Percentiles rank a stretch among this genome's conserved stretches.
phyloP scores from a whole-genome alignment of 2,888 invertebrate species.

The Sylvicola cinctus region DNA sequence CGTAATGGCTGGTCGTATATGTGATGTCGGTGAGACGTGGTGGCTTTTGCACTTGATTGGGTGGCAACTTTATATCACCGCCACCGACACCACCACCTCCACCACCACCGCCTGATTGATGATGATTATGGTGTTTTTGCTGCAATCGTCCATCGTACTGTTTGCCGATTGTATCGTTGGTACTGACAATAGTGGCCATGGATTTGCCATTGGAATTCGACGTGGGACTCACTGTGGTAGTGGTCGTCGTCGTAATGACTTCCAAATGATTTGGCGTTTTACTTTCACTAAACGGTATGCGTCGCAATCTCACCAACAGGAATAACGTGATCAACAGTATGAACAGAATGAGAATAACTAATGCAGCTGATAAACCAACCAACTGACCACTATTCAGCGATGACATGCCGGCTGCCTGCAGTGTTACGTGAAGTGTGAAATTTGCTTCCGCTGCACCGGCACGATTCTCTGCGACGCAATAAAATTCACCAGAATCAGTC shows the following conservation, averaged over 20 bases:
- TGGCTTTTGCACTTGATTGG: conserved; percentile 51
- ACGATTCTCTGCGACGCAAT: conserved; percentile 76
- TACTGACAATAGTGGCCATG: conserved; percentile 19
- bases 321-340: conserved; percentile 52
- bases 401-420: conserved; percentile 58
- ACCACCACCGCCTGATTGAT: conserved; percentile 13
- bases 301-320: conserved; percentile 48
- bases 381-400: conserved; percentile 68
- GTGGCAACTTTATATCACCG: conserved; percentile 20
- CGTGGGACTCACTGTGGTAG: conserved; percentile 31
- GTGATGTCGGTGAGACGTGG: conserved; percentile 45
- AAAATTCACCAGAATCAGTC: conserved; percentile 64
- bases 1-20: conserved; percentile 46
- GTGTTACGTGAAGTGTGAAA: conserved; percentile 65
- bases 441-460: conserved; percentile 77
- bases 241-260: conserved; percentile 46
- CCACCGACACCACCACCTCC: not conserved
- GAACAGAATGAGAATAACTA: conserved; percentile 55
- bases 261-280: conserved; percentile 58
- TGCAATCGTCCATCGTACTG: conserved; percentile 23
- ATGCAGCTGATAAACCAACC: conserved; percentile 62
- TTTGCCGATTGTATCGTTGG: conserved; percentile 22
- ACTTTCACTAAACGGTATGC: conserved; percentile 51
- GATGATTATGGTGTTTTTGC: conserved; percentile 20
- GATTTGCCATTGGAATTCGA: conserved; percentile 29